These are phyloP conservation scores for Planococcus citri DNA, from an alignment of 1,140 invertebrate genomes.

Conservation along the genomic window DNA sequence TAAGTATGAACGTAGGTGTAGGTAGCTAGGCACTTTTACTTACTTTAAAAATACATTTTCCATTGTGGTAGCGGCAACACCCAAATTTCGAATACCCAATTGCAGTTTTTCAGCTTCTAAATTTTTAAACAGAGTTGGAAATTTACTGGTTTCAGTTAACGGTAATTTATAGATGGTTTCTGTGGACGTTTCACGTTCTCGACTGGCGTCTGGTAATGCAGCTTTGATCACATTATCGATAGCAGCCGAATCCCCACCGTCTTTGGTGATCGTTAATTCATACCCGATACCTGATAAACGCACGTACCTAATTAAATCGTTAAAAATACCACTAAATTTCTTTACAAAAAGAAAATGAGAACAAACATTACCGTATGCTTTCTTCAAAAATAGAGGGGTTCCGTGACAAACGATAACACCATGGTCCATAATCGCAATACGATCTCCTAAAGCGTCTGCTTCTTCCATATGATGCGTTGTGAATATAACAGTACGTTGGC, in stretches of 20 bases:
- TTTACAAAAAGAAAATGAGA: too few relatives aligned
- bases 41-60: conserved; percentile 54
- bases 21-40: too few relatives aligned
- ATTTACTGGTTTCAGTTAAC: conserved; percentile 30
- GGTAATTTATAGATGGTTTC: conserved; percentile 35
- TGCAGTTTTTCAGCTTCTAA: conserved; percentile 37
- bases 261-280: not conserved
- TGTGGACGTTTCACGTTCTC: conserved; percentile 30
- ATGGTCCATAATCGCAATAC: too few relatives aligned
- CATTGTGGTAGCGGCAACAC: conserved; percentile 49
- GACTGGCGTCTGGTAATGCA: not conserved
- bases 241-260: not conserved
- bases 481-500: conserved; percentile 59
- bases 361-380: conserved; percentile 52
- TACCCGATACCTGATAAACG: not conserved
- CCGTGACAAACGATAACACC: too few relatives aligned
- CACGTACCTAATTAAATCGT: too few relatives aligned
- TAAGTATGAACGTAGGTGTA: too few relatives aligned
- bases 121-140: conserved; percentile 39
- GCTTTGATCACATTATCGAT: not conserved
- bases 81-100: conserved; percentile 43
- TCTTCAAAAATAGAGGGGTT: conserved; percentile 79
- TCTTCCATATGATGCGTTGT: too few relatives aligned
- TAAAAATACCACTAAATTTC: too few relatives aligned
- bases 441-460: too few relatives aligned